Evolutionary conservation across 2,113 vertebrate genomes (phyloP).

Genomic region (Eulacestoma nigropectus): DNA sequence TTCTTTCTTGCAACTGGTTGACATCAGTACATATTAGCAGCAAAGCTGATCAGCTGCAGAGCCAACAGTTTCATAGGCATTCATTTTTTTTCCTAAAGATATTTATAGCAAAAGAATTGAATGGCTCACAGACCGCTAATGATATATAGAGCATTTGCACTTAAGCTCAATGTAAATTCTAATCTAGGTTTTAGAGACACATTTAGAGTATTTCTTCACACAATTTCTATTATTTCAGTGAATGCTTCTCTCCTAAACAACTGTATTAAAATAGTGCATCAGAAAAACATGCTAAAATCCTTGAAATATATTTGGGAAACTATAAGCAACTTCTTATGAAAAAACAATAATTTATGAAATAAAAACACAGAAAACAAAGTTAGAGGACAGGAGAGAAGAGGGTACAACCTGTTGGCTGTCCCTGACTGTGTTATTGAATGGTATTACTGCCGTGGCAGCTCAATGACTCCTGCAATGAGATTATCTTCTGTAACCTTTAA

Average conservation of each 20-base stretch:
- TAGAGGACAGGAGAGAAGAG: not conserved
- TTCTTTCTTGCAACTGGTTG: not conserved
- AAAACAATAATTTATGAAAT: not conserved
- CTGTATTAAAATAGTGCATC: not conserved
- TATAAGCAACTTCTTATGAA: not conserved
- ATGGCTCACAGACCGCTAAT: not conserved
- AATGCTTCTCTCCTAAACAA: not conserved
- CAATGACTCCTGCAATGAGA: not conserved
- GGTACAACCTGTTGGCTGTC: not conserved
- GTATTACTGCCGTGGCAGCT: not conserved
- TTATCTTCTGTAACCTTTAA: not conserved
- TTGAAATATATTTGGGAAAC: not conserved
- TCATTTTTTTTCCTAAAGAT: not conserved
- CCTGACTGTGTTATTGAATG: not conserved
- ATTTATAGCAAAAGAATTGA: not conserved
- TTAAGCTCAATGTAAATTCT: not conserved
- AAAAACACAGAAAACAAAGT: not conserved
- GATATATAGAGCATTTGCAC: not conserved
- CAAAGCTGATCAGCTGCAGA: not conserved
- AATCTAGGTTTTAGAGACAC: not conserved
- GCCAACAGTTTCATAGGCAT: not conserved
- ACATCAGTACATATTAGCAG: not conserved
- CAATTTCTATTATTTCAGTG: not conserved
- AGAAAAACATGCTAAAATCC: not conserved
- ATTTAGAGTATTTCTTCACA: not conserved